These are phyloP conservation scores for Nomada flava DNA, from an alignment of 2,888 invertebrate species.

Conservation along the genomic window DNA sequence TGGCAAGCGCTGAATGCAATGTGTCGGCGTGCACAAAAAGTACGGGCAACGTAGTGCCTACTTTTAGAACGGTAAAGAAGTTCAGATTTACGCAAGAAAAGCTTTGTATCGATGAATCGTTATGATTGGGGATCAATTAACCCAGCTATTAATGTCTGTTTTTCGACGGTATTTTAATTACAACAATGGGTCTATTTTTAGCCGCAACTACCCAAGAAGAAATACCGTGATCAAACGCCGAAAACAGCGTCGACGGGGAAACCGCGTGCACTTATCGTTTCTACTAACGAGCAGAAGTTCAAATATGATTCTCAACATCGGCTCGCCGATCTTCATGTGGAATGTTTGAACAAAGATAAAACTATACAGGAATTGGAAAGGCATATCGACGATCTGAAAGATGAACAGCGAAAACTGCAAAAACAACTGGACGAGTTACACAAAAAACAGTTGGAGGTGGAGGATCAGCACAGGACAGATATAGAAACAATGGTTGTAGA, in stretches of 20 bases:
- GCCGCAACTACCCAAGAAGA: slow-evolving; percentile 77
- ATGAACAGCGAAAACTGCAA: slow-evolving; percentile 67
- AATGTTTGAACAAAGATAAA: slow-evolving; percentile 79
- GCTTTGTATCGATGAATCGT: no score
- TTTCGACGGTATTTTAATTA: neutral
- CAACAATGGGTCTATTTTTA: slow-evolving; percentile 38
- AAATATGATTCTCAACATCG: slow-evolving; percentile 75
- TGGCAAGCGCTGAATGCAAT: slow-evolving; percentile 77
- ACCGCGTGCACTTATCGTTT: slow-evolving; percentile 54
- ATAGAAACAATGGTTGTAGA: slow-evolving; percentile 76
- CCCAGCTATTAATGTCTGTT: neutral
- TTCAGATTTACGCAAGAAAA: neutral
- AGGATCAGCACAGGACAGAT: slow-evolving; percentile 74
- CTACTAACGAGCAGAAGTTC: slow-evolving; percentile 60
- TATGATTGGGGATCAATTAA: no score
- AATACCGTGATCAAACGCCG: slow-evolving; percentile 44
- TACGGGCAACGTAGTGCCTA: slow-evolving; percentile 48
- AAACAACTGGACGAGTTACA: slow-evolving; percentile 67
- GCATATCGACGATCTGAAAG: slow-evolving; percentile 77
- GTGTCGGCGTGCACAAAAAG: slow-evolving; percentile 75
- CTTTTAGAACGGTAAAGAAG: slow-evolving; percentile 76
- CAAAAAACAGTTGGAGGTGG: slow-evolving; percentile 67
- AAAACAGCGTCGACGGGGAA: slow-evolving; percentile 71
- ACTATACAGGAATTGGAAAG: slow-evolving; percentile 80
- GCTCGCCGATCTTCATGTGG: slow-evolving; percentile 80